These are phyloP conservation scores for Hypomesus transpacificus DNA, from an alignment of 2,113 vertebrate species.

Conservation along the genomic window DNA sequence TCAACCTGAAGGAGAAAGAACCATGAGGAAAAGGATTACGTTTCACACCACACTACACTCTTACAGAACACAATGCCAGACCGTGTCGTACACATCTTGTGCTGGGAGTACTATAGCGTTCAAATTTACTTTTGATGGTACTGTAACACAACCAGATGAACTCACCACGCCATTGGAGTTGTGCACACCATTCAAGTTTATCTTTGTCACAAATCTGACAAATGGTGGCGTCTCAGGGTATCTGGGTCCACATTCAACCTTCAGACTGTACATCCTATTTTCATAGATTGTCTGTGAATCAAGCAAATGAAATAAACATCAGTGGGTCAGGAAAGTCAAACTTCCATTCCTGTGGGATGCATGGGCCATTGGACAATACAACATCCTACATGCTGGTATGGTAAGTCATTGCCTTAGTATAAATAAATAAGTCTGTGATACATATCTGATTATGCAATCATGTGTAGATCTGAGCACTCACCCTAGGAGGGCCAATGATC, in stretches of 20 bases:
- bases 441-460: background rate
- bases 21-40: conserved; percentile 27
- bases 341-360: background rate
- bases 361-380: too few relatives aligned
- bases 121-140: background rate
- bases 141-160: conserved; percentile 34
- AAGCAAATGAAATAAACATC: conserved; percentile 12
- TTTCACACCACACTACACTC: conserved; percentile 74
- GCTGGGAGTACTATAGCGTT: too few relatives aligned
- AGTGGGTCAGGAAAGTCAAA: background rate
- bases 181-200: conserved; percentile 98
- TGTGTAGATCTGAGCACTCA: conserved; percentile 62
- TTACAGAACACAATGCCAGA: background rate
- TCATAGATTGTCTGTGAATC: conserved; percentile 94
- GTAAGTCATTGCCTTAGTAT: too few relatives aligned
- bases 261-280: conserved; percentile 99
- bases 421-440: background rate
- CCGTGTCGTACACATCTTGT: too few relatives aligned
- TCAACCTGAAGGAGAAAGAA: conserved; percentile 80
- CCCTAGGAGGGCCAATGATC: conserved; percentile 93
- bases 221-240: conserved; percentile 95
- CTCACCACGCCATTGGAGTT: conserved; percentile 98
- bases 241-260: conserved; percentile 98
- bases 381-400: too few relatives aligned
- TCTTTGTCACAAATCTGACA: conserved; percentile 99